Evolutionary conservation across 2,797 vertebrate species (phyloP), one percentile per base, ranked within the genome.

Genomic region (Orestias chungarensis): DNA sequence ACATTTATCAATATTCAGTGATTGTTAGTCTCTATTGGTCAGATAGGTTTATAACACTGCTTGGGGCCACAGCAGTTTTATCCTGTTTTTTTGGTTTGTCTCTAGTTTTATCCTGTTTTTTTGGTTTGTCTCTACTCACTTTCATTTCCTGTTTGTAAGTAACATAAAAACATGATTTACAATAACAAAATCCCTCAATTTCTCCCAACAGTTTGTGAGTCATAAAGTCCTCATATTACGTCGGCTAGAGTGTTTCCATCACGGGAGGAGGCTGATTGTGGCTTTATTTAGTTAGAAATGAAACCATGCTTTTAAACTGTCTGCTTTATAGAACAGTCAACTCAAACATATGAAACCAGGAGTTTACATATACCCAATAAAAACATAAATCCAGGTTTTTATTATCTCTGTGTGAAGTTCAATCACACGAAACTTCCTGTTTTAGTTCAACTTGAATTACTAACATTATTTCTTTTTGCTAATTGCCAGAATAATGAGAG

Each of bases 71-170:
- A 46, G 64, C 75, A 74, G 70, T 46, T 40, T 73, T 47, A 75
- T 83, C 82, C 73, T 82, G 50, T n/a, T n/a, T n/a, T n/a, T n/a
- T n/a, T n/a, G n/a, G n/a, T n/a, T n/a, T n/a, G n/a, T n/a, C n/a
- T n/a, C n/a, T n/a, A 74, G 70, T 46, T 40, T 73, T 47, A 75
- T 83, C 82, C 73, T 82, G 50, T n/a, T n/a, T n/a, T n/a, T n/a
- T n/a, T n/a, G n/a, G n/a, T 67, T 86, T 88, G 49, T 71, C 14
- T 72, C 67, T 7, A 66, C 68, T 75, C 0, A 0, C 76, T 87
- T 82, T 88, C 84, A 71, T 84, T 90, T 92, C 87, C 88, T 86
- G 82, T 88, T 87, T 85, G 73, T 38, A 73, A 50, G 52, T 35
- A 33, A 43, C 68, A 35, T 6, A 1, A 49, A 0, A 10, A 49